Evolutionary conservation across 2,888 invertebrate species (phyloP), one percentile per base, ranked within the genome.

Genomic region (Eristalis pertinax): DNA sequence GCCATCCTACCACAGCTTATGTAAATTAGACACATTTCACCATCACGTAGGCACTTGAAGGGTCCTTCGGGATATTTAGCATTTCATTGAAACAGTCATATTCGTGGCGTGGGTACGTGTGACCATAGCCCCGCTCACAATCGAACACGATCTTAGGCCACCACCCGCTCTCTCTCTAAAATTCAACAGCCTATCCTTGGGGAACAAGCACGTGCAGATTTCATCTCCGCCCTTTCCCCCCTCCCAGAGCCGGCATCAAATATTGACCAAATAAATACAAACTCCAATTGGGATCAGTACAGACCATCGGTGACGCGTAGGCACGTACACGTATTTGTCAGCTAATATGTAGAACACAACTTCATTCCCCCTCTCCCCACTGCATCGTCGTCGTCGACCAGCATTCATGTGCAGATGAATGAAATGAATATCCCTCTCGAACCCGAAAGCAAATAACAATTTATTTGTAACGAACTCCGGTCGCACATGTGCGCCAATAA

Each of bases 381-480:
- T 79, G 75, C 26, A 4, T 29, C 29, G 29, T 72, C 72, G 41
- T 72, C 38, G 22, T 56, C 60, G 60, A 26, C n/a, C 50, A 19
- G 50, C n/a, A 50, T 50, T 50, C 50, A 60, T 60, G 60, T 13
- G 11, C 32, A n/a, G 56, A 1, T 4, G 63, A 68, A 72, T 80
- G 72, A 80, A 76, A 80, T 80, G 76, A 73, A 80, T 85, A 80
- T 64, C 72, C 26, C 63, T 75, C 80, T 75, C 80, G 50, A 50
- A 50, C 63, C 80, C 64, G 32, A 72, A 69, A 60, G 64, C 79
- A 79, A 79, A 79, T 65, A 84, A 19, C 64, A 60, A 69, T 69
- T 84, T 74, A 69, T 77, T 84, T 78, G 68, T 22, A 26, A 50
- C n/a, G 43, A 43, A 63, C 65, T 62, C 58, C 43, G n/a, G 19